Base-by-base conservation (phyloP, 2,113 vertebrate species). In the Puffinus mauretanicus region DNA sequence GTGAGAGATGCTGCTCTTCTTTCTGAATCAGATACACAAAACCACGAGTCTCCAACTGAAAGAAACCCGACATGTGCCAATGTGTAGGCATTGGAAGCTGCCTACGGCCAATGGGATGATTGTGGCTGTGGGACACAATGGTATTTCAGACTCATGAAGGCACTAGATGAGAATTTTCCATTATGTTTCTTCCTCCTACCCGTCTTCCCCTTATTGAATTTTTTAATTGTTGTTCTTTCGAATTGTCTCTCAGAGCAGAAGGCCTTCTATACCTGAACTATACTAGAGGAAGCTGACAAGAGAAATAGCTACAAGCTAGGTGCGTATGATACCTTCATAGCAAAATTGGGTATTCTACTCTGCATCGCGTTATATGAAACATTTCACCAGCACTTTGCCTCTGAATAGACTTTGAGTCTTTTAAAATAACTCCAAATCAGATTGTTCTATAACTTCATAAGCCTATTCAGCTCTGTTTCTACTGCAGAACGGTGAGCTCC, bases 91-190 rank as follows among this genome's bases (percentile, higher is more conserved):
- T 51, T 67, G 16, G 42, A 58, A 89, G 42, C 42, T 91, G 64
- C 27, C 51, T 34, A 27, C 1, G 5, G 60, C 29, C 49, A 77
- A 13, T 3, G 16, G 46, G 15, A 62, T 0, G 1, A 61, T 2
- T 20, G 22, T 29, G 38, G 12, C 21, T 46, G 27, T 36, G 25
- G 38, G 13, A 78, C 13, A 26, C 1, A 25, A 54, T 2, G 1
- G 7, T 10, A 8, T 69, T 95, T 73, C 69, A 76, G 44, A 38
- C 16, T 65, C 72, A 73, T 10, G 17, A 72, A 77, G 20, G 51
- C 49, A 30, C 25, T 4, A 70, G 5, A 6, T 34, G 52, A 61
- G 47, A 88, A 66, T 62, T 66, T 62, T 27, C 42, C 19, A 21
- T 32, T 73, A 32, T 11, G 6, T 60, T 95, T 80, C 54, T 69